Base-by-base conservation (phyloP, 1,140 invertebrate genomes). In the Meloidogyne hapla region DNA sequence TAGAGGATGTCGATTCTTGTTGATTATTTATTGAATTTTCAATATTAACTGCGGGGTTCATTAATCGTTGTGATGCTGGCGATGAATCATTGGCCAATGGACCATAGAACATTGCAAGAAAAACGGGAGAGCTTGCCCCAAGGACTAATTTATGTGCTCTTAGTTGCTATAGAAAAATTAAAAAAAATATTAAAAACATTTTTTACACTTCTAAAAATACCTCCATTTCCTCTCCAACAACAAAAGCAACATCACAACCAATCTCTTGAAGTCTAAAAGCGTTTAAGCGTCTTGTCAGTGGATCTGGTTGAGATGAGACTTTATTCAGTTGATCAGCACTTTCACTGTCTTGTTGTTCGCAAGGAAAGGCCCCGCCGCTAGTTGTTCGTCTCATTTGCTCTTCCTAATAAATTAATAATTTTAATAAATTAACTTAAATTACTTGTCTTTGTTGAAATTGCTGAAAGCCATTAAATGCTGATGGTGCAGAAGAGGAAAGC, bases 51-150 rank as follows among this genome's bases (percentile, higher is more conserved):
- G 12, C 6, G 5, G 25, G 5, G 8, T 65, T 63, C 21, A 48
- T 56, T 63, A 63, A n/a, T 28, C 45, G 70, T 26, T 63, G 26
- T 56, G 21, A 9, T 33, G 10, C 26, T 67, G 33, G 12, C 13
- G n/a, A 23, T 38, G n/a, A 25, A 26, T 13, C 21, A 21, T 15
- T 26, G 23, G 69, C 66, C 28, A 78, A 64, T 15, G 72, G 56
- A 2, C 77, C 77, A 38, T 76, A 78, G 40, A 78, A 78, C 77
- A 78, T 78, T 25, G 77, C 77, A 56, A 70, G 67, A 45, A 78
- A 78, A 8, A 78, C 77, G 26, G 75, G 28, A 28, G 77, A 78
- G 38, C 65, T 77, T 25, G 69, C 64, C 15, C 77, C 77, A 18
- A 78, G 62, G 1, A 78, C 77, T 25, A 78, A 56, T 76, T 78